Evolutionary conservation across 2,888 invertebrate genomes (phyloP), one percentile per base, ranked within the genome.

Genomic region (Girardia tigrina): DNA sequence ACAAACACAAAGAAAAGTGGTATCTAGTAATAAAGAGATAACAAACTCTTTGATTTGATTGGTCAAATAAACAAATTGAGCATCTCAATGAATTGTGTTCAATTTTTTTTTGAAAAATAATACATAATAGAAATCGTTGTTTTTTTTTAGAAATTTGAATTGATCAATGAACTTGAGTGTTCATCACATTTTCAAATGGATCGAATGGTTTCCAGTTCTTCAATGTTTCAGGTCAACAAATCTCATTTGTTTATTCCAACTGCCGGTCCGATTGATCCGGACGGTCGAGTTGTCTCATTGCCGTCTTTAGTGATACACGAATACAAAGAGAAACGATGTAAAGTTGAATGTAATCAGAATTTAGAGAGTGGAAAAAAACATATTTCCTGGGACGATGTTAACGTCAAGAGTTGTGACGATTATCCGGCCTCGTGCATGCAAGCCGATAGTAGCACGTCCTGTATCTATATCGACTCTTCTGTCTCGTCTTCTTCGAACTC

Each of bases 191-290:
- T 56, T n/a, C n/a, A n/a, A 56, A 56, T 56, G 56, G 56, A 56
- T 56, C 56, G 56, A 56, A 56, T 56, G 56, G 56, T 56, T 4
- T 56, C 56, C n/a, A 56, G 56, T 56, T 56, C 56, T 56, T 56
- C 56, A 23, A 56, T 56, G 56, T 56, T 56, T 56, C 56, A 56
- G 23, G 56, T 56, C 56, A 56, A 56, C 56, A 56, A 56, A 23
- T 56, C n/a, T 4, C 56, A 56, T 20, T 56, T 56, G n/a, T 56
- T 56, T n/a, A 56, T 56, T 56, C 56, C 56, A 56, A 56, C n/a
- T 56, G 20, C 56, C 56, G 56, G 56, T 23, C 56, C 4, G 23
- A n/a, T 56, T n/a, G 56, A 56, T 56, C 6, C 56, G 6, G 56
- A 56, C 4, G 56, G 56, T 23, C n/a, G 56, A 56, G 56, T 56